Evolutionary conservation across 2,797 vertebrate genomes (phyloP), one percentile per base, ranked within the genome.

Genomic region (Sandelia bainsii): DNA sequence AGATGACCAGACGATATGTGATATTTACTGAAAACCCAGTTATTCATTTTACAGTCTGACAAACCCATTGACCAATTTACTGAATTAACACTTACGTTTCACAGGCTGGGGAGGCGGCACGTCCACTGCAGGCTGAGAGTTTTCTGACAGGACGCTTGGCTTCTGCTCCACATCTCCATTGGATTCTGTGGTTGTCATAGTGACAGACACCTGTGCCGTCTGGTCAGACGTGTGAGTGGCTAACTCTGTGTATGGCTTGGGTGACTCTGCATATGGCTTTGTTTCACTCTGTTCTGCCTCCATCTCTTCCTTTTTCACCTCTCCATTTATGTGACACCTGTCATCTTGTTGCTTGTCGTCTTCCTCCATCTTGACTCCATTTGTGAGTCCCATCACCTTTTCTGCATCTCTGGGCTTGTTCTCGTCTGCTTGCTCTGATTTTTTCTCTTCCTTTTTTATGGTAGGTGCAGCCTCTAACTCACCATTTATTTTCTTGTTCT

Each of bases 261-360:
- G 58, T 14, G 82, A 71, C 56, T 91, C 89, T 45, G 77, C 56
- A 12, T 90, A 87, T 91, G 90, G 88, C 89, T 92, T 91, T 66
- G 64, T 84, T 87, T 68, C 89, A 59, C 51, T 86, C 62, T 57
- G 57, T 42, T 89, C 86, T 2, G 63, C 67, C 10, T 92, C 87
- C 51, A 40, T 49, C 51, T 82, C 78, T 39, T 92, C 89, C 42
- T 85, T 83, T 68, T 88, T 89, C 13, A 91, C 73, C 1, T 83
- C 86, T 73, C 90, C 92, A 0, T 89, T 93, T 1, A 88, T 0
- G 1, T 16, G 72, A 48, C 82, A 72, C 7, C 2, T 59, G 5
- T 74, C 76, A 17, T 74, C 71, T 1, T 52, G 67, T 6, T 70
- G 62, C 22, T 75, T 76, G 1, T 70, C 8, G 7, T 75, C 85